Base-by-base conservation (phyloP, 2,797 vertebrate species). In the Morus bassanus region DNA sequence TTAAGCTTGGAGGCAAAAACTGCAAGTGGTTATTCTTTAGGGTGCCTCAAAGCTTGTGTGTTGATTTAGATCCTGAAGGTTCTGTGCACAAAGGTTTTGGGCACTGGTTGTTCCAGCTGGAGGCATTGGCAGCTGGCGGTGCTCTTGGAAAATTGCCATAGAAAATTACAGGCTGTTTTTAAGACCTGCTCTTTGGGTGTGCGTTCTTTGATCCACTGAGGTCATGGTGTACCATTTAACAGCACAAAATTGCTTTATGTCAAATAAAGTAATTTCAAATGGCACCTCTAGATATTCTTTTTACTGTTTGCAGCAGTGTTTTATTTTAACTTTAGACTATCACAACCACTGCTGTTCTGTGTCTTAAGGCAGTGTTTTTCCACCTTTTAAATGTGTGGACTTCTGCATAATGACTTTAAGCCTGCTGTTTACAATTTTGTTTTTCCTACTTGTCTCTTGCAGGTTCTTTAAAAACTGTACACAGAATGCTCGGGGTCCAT, bases 81-180 rank as follows among this genome's bases (percentile, higher is more conserved):
- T 83, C 30, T 1, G 1, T 7, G 6, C 31, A 75, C 23, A 65
- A 57, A 85, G 31, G 18, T 85, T 88, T 79, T 80, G 72, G 35
- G 37, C 43, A 72, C 65, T 3, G 10, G 30, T 70, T 4, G 3
- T 56, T 88, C 23, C 60, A 78, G 46, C 37, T 85, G 88, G 69
- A 91, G 69, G 39, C 45, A n/a, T 2, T 88, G 59, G 27, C 57
- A 91, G 64, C 70, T 95, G 68, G 19, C 0, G 0, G 28, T 73
- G 60, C 50, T 73, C 28, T 72, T 95, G 79, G 59, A 93, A 90
- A 88, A 89, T 12, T 84, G 56, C 63, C 43, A 10, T 15, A 78
- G 69, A 57, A 96, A 93, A 91, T 94, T 84, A 84, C 31, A 88
- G 69, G 28, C 65, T 84, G 35, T 24, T 96, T 91, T 94, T 57